phyloP scores from a whole-genome alignment of 2,113 vertebrate species.

The Triplophysa dalaica region DNA sequence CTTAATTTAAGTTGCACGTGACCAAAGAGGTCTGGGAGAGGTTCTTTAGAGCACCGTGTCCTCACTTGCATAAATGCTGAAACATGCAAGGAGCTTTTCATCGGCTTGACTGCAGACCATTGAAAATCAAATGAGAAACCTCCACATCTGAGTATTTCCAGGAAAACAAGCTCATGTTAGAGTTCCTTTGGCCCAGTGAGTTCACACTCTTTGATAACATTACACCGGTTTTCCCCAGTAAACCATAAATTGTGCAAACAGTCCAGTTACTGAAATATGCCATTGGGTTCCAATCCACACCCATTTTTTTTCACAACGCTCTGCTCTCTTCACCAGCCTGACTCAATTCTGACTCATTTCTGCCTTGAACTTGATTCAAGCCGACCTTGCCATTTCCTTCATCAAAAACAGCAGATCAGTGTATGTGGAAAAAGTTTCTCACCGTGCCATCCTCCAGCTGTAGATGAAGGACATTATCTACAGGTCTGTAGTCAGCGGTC shows the following conservation, averaged over 20 bases:
- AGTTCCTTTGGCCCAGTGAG: background rate
- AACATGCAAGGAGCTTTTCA: conserved; percentile 4
- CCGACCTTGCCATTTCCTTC: background rate
- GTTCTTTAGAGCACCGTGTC: background rate
- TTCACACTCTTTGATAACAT: background rate
- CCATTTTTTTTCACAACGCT: background rate
- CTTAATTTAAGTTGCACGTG: no score
- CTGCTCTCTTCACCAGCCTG: background rate
- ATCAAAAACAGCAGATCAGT: background rate
- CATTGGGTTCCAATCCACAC: background rate
- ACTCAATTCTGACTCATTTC: conserved; percentile 10
- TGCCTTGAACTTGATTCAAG: background rate
- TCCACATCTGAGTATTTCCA: background rate
- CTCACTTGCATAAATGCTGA: background rate
- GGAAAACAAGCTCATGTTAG: background rate
- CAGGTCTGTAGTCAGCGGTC: conserved; percentile 84
- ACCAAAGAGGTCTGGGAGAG: background rate
- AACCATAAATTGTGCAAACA: background rate
- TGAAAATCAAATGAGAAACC: background rate
- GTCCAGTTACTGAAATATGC: conserved; percentile 5
- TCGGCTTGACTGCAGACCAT: no score
- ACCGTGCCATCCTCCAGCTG: conserved; percentile 90
- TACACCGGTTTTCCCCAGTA: background rate
- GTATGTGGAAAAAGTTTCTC: conserved; percentile 41
- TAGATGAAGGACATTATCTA: conserved; percentile 84